Evolutionary conservation across 2,113 vertebrate species (phyloP).

Genomic region (Eudyptes chrysolophus): DNA sequence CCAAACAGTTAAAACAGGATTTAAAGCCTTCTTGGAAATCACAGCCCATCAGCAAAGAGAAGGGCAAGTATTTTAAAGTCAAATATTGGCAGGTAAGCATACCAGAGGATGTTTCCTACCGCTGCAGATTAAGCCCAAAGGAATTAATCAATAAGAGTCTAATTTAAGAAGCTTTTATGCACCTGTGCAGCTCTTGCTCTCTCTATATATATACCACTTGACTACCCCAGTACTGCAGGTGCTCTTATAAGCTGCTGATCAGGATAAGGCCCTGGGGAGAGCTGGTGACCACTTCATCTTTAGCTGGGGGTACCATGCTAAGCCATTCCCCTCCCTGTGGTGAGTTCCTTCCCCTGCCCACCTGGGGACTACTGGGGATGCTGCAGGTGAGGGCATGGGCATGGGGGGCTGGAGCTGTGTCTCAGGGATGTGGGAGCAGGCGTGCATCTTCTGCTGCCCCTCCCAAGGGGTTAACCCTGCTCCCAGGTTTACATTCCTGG

Average conservation of each 20-base stretch:
- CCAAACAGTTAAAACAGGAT: neutral
- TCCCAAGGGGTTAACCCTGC: neutral
- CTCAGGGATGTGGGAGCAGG: fast-evolving
- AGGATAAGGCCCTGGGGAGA: neutral
- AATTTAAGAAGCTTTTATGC: neutral
- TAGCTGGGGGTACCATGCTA: neutral
- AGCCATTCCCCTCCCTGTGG: fast-evolving
- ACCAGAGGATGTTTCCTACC: neutral
- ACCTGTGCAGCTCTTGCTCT: neutral
- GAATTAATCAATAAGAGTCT: neutral
- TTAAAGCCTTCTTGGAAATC: neutral
- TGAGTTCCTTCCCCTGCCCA: neutral
- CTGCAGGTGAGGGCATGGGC: neutral
- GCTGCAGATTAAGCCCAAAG: neutral
- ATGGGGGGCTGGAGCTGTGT: neutral
- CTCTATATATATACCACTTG: neutral
- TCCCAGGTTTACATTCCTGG: neutral
- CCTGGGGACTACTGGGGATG: neutral
- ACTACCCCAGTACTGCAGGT: neutral
- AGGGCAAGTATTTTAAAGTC: neutral
- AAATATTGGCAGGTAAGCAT: neutral
- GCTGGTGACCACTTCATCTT: fast-evolving
- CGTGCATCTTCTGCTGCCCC: neutral
- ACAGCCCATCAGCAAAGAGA: neutral
- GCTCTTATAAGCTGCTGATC: neutral